Base-by-base conservation (phyloP, 2,113 vertebrate species). In the Emydura subglobosa region DNA sequence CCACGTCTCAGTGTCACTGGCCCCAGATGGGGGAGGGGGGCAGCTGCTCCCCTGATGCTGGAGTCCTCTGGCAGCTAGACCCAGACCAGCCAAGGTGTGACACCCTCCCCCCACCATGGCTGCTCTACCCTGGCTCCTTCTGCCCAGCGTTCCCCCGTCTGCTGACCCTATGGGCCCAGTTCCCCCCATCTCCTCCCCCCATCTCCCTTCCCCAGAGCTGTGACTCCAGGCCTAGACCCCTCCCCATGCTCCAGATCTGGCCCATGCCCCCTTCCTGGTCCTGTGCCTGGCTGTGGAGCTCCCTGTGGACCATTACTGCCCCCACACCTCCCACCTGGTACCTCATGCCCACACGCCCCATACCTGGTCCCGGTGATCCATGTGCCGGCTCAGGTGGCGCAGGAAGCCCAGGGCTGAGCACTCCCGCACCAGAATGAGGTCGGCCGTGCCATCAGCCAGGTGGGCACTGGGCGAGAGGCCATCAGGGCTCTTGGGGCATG, bases 381-480 rank as follows among this genome's bases (percentile, higher is more conserved):
- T 99, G 97, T 99, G 98, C 4, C 99, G 97, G 89, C 97, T 97
- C 79, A 99, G 97, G 89, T 98, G 98, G 39, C 91, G 98, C 86
- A 99, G 97, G 95, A 99, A 98, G 68, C 95, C 95, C n/a, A 98
- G 80, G 0, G 96, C 95, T 53, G 98, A 94, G 21, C 98, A 98
- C 93, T 99, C 97, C 93, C 97, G 98, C 7, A 99, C 99, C 5
- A 99, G 94, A 91, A 99, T 98, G 81, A 99, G 98, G 94, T 99
- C 98, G 2, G 98, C 98, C 1, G 98, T 99, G 39, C 99, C 98
- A 1, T 99, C 98, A 0, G 99, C 99, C 95, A 99, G 96, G 93
- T 99, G 99, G 44, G 98, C 98, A 0, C 98, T 98, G 2, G 98
- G 99, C 1, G 98, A 99, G 34, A 99, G 98, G 42, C 98, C 99